Conservation (phyloP, 2,888 invertebrate genomes). For the Hofmannophila pseudospretella region DNA sequence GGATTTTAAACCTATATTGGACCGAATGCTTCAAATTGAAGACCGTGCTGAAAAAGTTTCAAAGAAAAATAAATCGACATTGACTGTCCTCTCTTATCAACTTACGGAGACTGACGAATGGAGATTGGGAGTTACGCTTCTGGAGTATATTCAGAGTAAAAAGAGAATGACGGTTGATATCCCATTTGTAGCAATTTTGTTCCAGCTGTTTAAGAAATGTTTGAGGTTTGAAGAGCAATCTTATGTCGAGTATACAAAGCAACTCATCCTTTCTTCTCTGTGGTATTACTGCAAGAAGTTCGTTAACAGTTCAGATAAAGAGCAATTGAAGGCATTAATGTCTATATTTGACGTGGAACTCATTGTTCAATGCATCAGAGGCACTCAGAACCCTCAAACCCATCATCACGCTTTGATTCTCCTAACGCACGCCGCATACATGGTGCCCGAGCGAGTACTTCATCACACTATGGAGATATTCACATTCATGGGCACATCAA, state of each 20-base stretch:
- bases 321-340: constrained; percentile 62
- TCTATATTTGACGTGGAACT: constrained; percentile 83
- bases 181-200: constrained; percentile 84
- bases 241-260: constrained; percentile 92
- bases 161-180: constrained; percentile 84
- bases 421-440: constrained; percentile 85
- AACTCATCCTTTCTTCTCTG: constrained; percentile 87
- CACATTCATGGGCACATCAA: constrained; percentile 97
- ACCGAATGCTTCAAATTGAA: constrained; percentile 75
- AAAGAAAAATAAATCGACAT: constrained; percentile 64
- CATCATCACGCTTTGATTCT: constrained; percentile 95
- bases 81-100: constrained; percentile 74
- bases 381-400: constrained; percentile 95
- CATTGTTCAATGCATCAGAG: constrained; percentile 92
- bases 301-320: constrained; percentile 52
- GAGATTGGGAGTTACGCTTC: constrained; percentile 86
- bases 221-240: constrained; percentile 89
- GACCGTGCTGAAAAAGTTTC: constrained; percentile 51
- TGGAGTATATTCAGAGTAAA: constrained; percentile 92
- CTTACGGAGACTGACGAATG: constrained; percentile 83
- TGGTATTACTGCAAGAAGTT: constrained; percentile 83
- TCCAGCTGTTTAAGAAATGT: constrained; percentile 87
- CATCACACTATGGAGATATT: constrained; percentile 98
- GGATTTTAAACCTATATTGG: constrained; percentile 78
- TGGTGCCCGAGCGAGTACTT: constrained; percentile 90